Percentiles rank a stretch among this genome's conserved stretches.
Conservation (phyloP, 2,113 vertebrate genomes). For the Calyptomena viridis region DNA sequence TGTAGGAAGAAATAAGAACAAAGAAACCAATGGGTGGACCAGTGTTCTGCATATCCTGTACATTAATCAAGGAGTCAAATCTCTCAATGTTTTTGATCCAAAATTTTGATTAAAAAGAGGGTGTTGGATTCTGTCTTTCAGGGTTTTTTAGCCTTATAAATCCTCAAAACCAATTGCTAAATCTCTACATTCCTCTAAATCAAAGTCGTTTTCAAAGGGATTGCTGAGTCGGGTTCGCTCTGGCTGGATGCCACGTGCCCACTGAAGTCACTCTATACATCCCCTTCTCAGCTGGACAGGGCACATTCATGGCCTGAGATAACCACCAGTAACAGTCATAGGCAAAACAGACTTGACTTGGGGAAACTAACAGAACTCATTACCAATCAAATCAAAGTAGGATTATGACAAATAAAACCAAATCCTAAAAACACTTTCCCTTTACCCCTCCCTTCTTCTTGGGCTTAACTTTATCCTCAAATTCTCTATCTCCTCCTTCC, state of each 20-base stretch:
- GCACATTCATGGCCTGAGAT: neutral
- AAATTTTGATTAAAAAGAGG: neutral
- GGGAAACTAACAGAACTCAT: neutral
- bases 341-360: neutral
- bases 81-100: neutral
- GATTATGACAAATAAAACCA: neutral
- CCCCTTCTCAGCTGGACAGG: neutral
- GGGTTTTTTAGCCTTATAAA: neutral
- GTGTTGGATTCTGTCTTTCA: neutral
- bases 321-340: neutral
- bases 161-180: neutral
- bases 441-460: neutral
- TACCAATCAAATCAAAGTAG: neutral
- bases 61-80: neutral
- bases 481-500: neutral
- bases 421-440: neutral
- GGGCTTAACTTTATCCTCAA: neutral
- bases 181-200: neutral
- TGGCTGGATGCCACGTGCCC: neutral
- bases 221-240: neutral
- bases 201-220: neutral
- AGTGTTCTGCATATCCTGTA: neutral
- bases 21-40: neutral
- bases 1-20: neutral
- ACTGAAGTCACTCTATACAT: neutral